phyloP scores from a whole-genome alignment of 2,888 invertebrate species.

The Rugalucina vietnamica region DNA sequence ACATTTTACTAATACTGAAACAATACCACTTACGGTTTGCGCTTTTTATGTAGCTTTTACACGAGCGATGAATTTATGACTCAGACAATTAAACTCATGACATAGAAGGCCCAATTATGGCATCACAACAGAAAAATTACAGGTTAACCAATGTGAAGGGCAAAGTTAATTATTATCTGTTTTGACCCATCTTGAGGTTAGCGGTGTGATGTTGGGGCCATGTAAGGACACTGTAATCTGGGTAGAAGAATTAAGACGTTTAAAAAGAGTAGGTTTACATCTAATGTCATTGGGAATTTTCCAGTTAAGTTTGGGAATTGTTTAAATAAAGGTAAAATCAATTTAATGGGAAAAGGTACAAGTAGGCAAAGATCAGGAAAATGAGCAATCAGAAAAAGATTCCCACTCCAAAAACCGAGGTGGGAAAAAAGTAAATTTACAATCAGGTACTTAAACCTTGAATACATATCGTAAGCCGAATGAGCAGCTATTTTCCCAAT shows the following conservation, averaged over 20 bases:
- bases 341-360: too few relatives aligned
- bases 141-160: not conserved
- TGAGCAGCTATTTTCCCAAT: too few relatives aligned
- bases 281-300: too few relatives aligned
- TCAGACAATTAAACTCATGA: constrained; percentile 11
- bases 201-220: not conserved
- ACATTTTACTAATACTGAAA: constrained; percentile 36
- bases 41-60: constrained; percentile 28
- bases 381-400: too few relatives aligned
- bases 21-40: constrained; percentile 27
- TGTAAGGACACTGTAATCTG: not conserved
- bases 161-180: not conserved
- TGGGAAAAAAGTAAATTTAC: too few relatives aligned
- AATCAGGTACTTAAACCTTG: too few relatives aligned
- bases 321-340: too few relatives aligned
- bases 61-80: constrained; percentile 31
- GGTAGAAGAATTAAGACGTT: not conserved
- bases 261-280: too few relatives aligned
- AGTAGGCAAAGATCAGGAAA: too few relatives aligned
- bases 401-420: too few relatives aligned
- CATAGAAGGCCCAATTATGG: constrained; percentile 10
- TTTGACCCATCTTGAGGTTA: not conserved
- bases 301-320: too few relatives aligned
- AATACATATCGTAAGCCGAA: too few relatives aligned
- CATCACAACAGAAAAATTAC: constrained; percentile 1